Evolutionary conservation across 2,888 invertebrate genomes (phyloP).

Genomic region (Lycocerus yunnanus): DNA sequence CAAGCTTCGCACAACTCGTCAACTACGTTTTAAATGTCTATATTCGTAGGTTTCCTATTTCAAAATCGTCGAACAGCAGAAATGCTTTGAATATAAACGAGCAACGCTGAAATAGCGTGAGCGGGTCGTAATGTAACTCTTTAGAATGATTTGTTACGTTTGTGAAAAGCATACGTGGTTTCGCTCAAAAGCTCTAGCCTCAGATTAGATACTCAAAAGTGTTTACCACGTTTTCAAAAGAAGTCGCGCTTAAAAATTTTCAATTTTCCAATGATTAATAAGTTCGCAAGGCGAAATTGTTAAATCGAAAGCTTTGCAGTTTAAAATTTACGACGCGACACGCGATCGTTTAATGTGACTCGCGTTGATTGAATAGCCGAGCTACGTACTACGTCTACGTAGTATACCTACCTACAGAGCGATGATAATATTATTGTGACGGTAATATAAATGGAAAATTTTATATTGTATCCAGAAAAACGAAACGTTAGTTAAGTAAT

Average conservation of each 20-base stretch:
- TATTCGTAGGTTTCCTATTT: slow-evolving; percentile 37
- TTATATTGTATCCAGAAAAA: background rate
- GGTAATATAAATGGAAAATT: background rate
- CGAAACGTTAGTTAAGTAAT: slow-evolving; percentile 10
- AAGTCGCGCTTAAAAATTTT: background rate
- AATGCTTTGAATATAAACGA: slow-evolving; percentile 43
- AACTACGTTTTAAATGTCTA: slow-evolving; percentile 35
- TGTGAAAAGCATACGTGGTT: slow-evolving; percentile 37
- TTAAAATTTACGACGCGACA: background rate
- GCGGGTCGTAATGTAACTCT: slow-evolving; percentile 45
- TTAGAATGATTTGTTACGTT: slow-evolving; percentile 46
- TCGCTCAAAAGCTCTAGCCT: slow-evolving; percentile 33
- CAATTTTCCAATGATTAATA: background rate
- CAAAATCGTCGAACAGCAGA: slow-evolving; percentile 33
- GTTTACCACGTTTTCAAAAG: slow-evolving; percentile 12
- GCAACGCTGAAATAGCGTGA: slow-evolving; percentile 33
- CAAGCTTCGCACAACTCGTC: slow-evolving; percentile 19
- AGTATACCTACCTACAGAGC: no score
- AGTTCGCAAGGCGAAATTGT: background rate
- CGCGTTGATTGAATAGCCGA: background rate
- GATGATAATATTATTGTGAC: background rate
- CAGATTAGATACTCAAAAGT: slow-evolving; percentile 24
- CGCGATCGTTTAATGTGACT: background rate
- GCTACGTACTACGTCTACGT: no score
- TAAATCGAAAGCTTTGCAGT: background rate